Percentiles rank a stretch among this genome's conserved stretches.
Evolutionary conservation across 1,140 invertebrate species (phyloP).

Genomic region (Galleria mellonella): DNA sequence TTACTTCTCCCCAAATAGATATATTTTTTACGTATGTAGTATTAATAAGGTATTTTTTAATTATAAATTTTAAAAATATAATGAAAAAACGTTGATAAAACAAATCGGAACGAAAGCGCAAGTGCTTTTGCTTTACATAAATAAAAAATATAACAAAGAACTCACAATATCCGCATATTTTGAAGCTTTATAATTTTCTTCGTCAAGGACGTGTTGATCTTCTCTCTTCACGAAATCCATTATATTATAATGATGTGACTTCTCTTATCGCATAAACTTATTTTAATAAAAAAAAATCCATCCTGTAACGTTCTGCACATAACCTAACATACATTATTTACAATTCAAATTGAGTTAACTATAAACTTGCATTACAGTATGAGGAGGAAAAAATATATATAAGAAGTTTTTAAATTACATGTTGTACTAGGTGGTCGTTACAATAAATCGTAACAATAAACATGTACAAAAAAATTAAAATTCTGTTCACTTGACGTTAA

Average conservation of each 20-base stretch:
- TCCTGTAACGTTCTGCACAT: conserved; percentile 35
- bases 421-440: conserved; percentile 33
- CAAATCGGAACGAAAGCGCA: too few species aligned
- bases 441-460: conserved; percentile 35
- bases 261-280: conserved; percentile 10
- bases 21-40: too few species aligned
- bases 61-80: conserved; percentile 2
- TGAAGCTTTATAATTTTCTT: conserved; percentile 50
- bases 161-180: conserved; percentile 49
- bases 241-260: conserved; percentile 4
- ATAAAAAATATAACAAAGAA: conserved; percentile 9
- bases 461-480: conserved; percentile 36
- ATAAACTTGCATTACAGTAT: conserved; percentile 15
- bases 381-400: conserved; percentile 5
- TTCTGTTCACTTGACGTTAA: conserved; percentile 45
- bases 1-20: too few species aligned
- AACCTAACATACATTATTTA: conserved; percentile 41
- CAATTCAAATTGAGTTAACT: conserved; percentile 26
- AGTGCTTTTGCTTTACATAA: too few species aligned
- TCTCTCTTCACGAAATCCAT: conserved; percentile 67
- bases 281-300: conserved; percentile 16
- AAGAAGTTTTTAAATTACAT: conserved; percentile 31
- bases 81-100: conserved; percentile 6
- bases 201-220: conserved; percentile 47
- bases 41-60: too few species aligned